These are phyloP conservation scores for Apoderus coryli DNA, from an alignment of 2,888 invertebrate species.

Conservation along the genomic window DNA sequence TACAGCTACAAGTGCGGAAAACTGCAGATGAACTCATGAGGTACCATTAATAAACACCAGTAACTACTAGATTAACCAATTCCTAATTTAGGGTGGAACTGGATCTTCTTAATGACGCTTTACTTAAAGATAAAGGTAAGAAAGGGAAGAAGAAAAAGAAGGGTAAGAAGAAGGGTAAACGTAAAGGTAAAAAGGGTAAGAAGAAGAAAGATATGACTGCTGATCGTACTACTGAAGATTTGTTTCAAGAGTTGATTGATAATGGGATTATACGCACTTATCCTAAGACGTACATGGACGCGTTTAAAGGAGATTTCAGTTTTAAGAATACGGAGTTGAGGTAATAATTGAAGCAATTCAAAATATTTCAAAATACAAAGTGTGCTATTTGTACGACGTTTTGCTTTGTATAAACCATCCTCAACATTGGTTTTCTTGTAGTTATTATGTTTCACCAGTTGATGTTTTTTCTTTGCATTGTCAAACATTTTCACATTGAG, in stretches of 20 bases:
- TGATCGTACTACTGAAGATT: slow-evolving; percentile 43
- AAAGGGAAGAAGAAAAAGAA: slow-evolving; percentile 23
- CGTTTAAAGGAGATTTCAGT: slow-evolving; percentile 54
- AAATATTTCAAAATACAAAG: no score
- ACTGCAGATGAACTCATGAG: slow-evolving; percentile 55
- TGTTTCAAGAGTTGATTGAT: slow-evolving; percentile 58
- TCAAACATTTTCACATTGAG: no score
- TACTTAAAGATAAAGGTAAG: slow-evolving; percentile 23
- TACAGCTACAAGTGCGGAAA: slow-evolving; percentile 49
- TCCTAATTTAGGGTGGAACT: slow-evolving; percentile 35
- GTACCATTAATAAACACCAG: no score
- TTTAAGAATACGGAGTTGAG: slow-evolving; percentile 7
- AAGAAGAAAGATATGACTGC: slow-evolving; percentile 49
- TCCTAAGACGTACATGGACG: slow-evolving; percentile 41
- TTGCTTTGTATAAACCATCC: no score
- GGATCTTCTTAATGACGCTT: slow-evolving; percentile 37
- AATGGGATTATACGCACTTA: slow-evolving; percentile 53
- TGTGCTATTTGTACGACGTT: no score
- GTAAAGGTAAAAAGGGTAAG: slow-evolving; percentile 27
- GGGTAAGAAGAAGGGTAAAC: slow-evolving; percentile 24
- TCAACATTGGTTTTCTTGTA: no score
- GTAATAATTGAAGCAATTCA: no score
- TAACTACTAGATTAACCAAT: no score
- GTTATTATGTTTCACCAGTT: no score
- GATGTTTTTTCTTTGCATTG: no score